Percentiles rank a stretch among this genome's conserved stretches.
Conservation (phyloP, 2,113 vertebrate species). For the Sterrhoptilus dennistouni region DNA sequence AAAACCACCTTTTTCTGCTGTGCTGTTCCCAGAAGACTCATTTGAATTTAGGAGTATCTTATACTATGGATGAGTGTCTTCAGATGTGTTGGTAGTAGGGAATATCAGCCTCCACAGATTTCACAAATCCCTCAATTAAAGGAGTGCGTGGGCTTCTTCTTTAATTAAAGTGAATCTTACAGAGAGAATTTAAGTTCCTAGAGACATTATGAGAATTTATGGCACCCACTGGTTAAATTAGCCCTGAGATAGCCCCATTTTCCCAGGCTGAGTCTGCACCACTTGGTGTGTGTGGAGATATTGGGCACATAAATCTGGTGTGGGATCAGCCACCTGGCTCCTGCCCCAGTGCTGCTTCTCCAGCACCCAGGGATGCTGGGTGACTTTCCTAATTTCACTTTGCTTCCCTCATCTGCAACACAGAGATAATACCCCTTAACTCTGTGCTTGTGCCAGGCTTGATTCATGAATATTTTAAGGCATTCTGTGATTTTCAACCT, state of each 20-base stretch:
- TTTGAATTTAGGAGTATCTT: not conserved
- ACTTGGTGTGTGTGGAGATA: not conserved
- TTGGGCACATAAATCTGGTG: not conserved
- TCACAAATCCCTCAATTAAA: not conserved
- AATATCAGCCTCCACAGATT: not conserved
- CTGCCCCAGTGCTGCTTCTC: not conserved
- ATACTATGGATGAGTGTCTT: not conserved
- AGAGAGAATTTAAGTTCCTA: not conserved
- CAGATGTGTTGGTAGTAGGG: not conserved
- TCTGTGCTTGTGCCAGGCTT: not conserved
- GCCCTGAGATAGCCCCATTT: not conserved
- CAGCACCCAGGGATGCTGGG: not conserved
- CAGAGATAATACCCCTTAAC: not conserved
- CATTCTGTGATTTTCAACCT: slow-evolving; percentile 1
- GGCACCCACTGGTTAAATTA: not conserved
- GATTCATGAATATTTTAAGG: slow-evolving; percentile 45
- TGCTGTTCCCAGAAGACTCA: not conserved
- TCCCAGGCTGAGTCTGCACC: not conserved
- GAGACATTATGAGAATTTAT: not conserved
- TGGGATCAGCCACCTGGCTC: accelerated
- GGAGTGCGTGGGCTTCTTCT: not conserved
- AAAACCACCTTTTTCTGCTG: not conserved
- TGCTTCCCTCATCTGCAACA: not conserved
- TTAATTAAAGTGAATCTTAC: not conserved
- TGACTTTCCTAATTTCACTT: not conserved